Evolutionary conservation across 2,113 vertebrate genomes (phyloP).

Genomic region (Camelus bactrianus): DNA sequence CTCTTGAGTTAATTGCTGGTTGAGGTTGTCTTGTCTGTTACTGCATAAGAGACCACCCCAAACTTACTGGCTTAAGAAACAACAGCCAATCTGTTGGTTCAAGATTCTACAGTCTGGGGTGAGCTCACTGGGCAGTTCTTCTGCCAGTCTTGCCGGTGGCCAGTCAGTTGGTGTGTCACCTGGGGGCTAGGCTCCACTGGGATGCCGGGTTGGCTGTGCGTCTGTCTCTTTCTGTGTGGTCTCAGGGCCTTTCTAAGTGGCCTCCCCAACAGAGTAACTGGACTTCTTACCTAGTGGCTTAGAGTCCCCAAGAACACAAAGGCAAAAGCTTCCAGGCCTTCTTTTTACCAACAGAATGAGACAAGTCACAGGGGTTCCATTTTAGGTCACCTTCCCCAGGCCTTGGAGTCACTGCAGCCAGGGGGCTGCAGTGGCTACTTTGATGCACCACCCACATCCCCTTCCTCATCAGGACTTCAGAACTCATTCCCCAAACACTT

Average conservation of each 20-base stretch:
- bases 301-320: neutral
- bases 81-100: neutral
- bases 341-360: slow-evolving; percentile 24
- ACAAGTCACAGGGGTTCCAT: neutral
- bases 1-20: neutral
- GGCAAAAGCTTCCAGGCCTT: slow-evolving; percentile 28
- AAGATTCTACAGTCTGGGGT: neutral
- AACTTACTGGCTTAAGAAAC: neutral
- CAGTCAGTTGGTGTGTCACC: neutral
- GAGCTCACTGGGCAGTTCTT: neutral
- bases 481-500: neutral
- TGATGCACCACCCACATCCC: too few species aligned
- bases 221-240: neutral
- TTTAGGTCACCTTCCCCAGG: neutral
- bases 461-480: neutral
- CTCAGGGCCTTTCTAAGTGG: neutral
- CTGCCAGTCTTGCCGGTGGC: neutral
- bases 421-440: neutral
- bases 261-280: neutral
- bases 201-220: neutral
- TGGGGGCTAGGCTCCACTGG: neutral
- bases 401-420: neutral
- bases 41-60: neutral
- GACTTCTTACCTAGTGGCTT: neutral
- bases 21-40: neutral